phyloP scores from a whole-genome alignment of 2,888 invertebrate species.

The Coleophora flavipennella region DNA sequence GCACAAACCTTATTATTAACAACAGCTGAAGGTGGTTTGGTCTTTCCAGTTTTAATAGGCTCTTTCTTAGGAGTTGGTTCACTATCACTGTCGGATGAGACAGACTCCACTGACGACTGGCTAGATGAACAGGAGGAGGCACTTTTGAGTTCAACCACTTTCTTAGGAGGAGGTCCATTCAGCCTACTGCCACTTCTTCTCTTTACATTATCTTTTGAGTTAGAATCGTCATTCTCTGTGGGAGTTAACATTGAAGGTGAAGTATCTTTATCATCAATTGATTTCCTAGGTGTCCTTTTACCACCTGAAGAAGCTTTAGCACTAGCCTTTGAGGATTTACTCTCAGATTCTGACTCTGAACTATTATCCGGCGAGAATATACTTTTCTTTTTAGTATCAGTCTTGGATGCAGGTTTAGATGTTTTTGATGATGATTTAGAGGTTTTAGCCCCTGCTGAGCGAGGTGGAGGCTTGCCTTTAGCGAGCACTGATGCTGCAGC shows the following conservation, averaged over 20 bases:
- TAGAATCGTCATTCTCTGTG: constrained; percentile 45
- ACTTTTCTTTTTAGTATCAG: constrained; percentile 77
- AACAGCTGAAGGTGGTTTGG: constrained; percentile 40
- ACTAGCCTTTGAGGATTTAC: constrained; percentile 41
- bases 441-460: constrained; percentile 53
- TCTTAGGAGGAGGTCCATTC: constrained; percentile 58
- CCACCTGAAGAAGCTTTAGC: constrained; percentile 42
- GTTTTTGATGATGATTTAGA: constrained; percentile 52
- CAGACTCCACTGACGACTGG: constrained; percentile 58
- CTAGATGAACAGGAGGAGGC: constrained; percentile 60
- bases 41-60: constrained; percentile 42
- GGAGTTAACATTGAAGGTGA: constrained; percentile 28
- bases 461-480: constrained; percentile 54
- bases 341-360: constrained; percentile 58
- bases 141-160: constrained; percentile 50
- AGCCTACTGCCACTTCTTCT: constrained; percentile 44
- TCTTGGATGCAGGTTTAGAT: constrained; percentile 36
- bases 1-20: constrained; percentile 15
- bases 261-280: constrained; percentile 49
- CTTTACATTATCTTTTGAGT: constrained; percentile 44
- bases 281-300: constrained; percentile 47
- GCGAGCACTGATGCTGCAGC: constrained; percentile 75
- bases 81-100: constrained; percentile 59
- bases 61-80: constrained; percentile 49
- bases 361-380: constrained; percentile 87